Base-by-base conservation (phyloP, 2,797 vertebrate species). In the Tachyglossus aculeatus region DNA sequence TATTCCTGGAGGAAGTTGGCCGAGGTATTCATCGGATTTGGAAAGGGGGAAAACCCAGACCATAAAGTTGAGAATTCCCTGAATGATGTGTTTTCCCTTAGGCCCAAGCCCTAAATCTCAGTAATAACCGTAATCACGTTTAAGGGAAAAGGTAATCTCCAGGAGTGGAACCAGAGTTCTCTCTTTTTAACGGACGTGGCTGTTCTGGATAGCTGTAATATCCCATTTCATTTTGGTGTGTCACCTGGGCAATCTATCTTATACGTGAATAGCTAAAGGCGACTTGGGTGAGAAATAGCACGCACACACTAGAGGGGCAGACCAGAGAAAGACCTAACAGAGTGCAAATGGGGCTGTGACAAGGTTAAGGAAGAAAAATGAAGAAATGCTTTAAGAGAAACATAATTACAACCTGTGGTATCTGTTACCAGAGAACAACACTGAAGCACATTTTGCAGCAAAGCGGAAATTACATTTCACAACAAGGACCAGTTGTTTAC, bases 61-160 rank as follows among this genome's bases (percentile, higher is more conserved):
- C 61, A 64, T 52, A 31, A 65, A 19, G 4, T 58, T 81, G 37
- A 68, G 71, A 72, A 72, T 18, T 59, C 50, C 67, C 25, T 71
- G 64, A 79, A 34, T 72, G 41, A 64, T 77, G 4, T 34, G n/a
- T 67, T 74, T 60, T 25, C 15, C 47, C 24, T 45, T 37, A 55
- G 41, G 43, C 36, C 21, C 52, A 61, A 62, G 32, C 14, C 36
- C 27, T 58, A 67, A 34, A 73, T 62, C 18, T 70, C 51, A 45
- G 29, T 61, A 47, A 58, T 76, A 47, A 71, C 29, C 77, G 48
- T 61, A 59, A 72, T 67, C 44, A 36, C 22, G 16, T 40, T 60
- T 60, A 61, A 67, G 24, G 16, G 5, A 27, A 69, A 43, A 58
- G 47, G 40, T 47, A 43, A 54, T 52, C 6, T 50, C 34, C 6